Base-by-base conservation (phyloP, 2,888 invertebrate species). In the Galerucella nymphaeae region DNA sequence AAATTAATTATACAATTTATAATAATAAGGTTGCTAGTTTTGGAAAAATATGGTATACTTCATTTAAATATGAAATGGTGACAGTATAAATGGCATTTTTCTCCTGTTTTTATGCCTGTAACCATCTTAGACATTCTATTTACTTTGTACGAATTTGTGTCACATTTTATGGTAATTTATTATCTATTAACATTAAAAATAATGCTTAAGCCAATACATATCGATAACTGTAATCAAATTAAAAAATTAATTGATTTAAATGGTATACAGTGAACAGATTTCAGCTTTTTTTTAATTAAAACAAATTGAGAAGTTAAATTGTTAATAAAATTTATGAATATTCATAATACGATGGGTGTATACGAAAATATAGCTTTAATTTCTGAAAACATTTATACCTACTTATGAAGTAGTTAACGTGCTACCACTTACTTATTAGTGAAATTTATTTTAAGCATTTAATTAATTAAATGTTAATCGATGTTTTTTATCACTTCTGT, bases 181-280 rank as follows among this genome's bases (percentile, higher is more conserved):
- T n/a, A n/a, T n/a, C n/a, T n/a, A n/a, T n/a, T n/a, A 50, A n/a
- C 50, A 50, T 50, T 50, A 14, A 50, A 50, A 50, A 50, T 16
- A 50, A n/a, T 5, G 2, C 1, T n/a, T 14, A 48, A 48, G 1
- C 48, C 50, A 16, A 45, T 13, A 45, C 45, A 45, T 11, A 42
- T 30, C 23, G 23, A 30, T 30, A 30, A 5, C 23, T 30, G 23
- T 30, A 30, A 30, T 30, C 23, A 10, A 42, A 45, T 45, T 45
- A 14, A 45, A 45, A 45, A 45, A 13, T 45, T 45, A 45, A 45
- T 45, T 14, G 45, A 11, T 45, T 13, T 5, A 13, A 13, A 11
- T 45, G 45, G 45, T 4, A 38, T 38, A 45, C 11, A 45, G 45
- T 45, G 45, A 14, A 45, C 45, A 13, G 45, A 45, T 45, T 45